phyloP scores from a whole-genome alignment of 2,113 vertebrate genomes.

The Hippocampus barbouri region DNA sequence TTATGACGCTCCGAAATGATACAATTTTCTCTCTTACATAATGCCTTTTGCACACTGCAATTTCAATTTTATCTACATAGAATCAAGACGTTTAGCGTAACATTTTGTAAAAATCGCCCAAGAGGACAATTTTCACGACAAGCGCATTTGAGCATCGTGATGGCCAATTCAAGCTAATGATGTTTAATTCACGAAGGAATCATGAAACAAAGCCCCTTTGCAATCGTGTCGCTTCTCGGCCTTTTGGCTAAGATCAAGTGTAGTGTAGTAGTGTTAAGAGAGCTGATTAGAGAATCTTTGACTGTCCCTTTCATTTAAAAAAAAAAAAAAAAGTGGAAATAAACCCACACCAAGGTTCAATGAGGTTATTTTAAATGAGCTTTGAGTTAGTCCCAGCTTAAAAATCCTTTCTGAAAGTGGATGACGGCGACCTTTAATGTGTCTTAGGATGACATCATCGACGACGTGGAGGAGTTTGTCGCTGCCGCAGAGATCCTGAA shows the following conservation, averaged over 20 bases:
- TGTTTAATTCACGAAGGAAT: not conserved
- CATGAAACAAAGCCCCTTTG: not conserved
- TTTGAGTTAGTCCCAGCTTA: not conserved
- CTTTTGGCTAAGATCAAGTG: too few species aligned
- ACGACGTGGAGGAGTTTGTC: conserved; percentile 92
- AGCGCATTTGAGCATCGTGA: not conserved
- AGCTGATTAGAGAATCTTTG: not conserved
- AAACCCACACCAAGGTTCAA: not conserved
- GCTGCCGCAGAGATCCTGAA: conserved; percentile 95
- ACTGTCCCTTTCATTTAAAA: not conserved
- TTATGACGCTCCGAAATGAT: too few species aligned
- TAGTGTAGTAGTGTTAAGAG: too few species aligned
- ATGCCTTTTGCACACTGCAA: too few species aligned
- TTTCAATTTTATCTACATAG: too few species aligned
- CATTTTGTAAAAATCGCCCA: too few species aligned
- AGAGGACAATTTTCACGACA: too few species aligned
- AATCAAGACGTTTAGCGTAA: too few species aligned
- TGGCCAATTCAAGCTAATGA: not conserved
- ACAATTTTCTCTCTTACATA: too few species aligned
- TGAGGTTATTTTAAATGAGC: not conserved
- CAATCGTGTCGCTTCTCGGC: too few species aligned
- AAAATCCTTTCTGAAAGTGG: not conserved
- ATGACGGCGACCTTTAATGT: not conserved
- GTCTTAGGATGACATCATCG: conserved; percentile 94
- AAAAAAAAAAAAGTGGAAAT: too few species aligned